Percentiles rank a stretch among this genome's conserved stretches.
Evolutionary conservation across 2,113 vertebrate species (phyloP).

Genomic region (Meles meles): DNA sequence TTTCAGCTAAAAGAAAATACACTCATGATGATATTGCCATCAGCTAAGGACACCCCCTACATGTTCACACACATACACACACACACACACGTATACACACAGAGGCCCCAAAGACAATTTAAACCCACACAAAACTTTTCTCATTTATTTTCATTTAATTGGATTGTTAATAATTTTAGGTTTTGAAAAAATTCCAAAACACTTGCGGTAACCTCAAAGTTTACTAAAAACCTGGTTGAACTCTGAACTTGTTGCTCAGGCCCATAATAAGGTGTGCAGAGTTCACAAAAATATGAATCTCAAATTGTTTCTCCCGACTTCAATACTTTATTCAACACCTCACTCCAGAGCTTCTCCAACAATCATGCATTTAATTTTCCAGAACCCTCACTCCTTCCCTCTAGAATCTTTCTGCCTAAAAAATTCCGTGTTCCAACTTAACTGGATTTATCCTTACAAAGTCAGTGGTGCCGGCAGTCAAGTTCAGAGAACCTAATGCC

Average conservation of each 20-base stretch:
- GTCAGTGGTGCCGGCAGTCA: not conserved
- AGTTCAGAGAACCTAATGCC: not conserved
- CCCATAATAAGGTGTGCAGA: not conserved
- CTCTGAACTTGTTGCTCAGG: not conserved
- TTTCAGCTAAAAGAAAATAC: constrained; percentile 83
- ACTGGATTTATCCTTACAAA: not conserved
- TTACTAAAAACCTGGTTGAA: not conserved
- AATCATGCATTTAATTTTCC: not conserved
- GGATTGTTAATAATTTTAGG: not conserved
- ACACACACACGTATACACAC: not conserved
- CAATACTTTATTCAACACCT: not conserved
- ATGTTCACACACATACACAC: no score
- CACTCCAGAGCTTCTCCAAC: not conserved
- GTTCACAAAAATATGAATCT: not conserved
- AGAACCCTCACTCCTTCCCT: not conserved
- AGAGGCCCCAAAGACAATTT: not conserved
- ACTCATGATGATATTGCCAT: not conserved
- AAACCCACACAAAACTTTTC: not conserved
- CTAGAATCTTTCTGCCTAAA: not conserved
- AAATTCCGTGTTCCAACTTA: not conserved
- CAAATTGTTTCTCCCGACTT: not conserved
- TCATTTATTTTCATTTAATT: not conserved
- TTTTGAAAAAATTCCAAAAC: not conserved
- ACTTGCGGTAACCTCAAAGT: not conserved
- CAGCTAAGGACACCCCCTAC: not conserved